Conservation (phyloP, 1,140 invertebrate species). For the Drosophila sulfurigaster region DNA sequence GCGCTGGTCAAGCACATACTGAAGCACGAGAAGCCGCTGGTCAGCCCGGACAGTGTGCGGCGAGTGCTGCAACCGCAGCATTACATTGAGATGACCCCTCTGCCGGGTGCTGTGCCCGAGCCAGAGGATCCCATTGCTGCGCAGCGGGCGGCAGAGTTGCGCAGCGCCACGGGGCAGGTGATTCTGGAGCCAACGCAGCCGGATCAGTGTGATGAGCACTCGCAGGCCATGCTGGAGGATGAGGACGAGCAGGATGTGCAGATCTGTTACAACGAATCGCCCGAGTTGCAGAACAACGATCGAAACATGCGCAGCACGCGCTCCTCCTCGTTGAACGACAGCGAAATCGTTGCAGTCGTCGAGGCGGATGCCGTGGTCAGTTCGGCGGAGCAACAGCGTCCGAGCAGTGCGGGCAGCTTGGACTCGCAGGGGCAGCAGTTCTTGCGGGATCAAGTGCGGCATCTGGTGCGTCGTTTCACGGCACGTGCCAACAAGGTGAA, state of each 20-base stretch:
- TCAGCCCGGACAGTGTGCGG: constrained; percentile 76
- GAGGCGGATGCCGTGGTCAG: constrained; percentile 26
- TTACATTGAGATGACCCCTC: constrained; percentile 47
- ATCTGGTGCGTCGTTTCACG: constrained; percentile 87
- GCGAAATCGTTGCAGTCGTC: constrained; percentile 70
- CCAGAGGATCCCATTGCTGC: constrained; percentile 60
- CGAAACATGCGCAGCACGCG: constrained; percentile 62
- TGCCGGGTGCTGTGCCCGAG: constrained; percentile 64
- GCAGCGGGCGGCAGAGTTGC: constrained; percentile 55
- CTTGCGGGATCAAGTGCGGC: constrained; percentile 85
- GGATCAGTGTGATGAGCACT: constrained; percentile 40
- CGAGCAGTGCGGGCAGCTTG: constrained; percentile 68
- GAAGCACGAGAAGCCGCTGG: constrained; percentile 78
- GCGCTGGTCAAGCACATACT: constrained; percentile 82
- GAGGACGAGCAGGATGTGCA: constrained; percentile 83
- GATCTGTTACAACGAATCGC: constrained; percentile 80
- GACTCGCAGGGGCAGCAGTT: constrained; percentile 80
- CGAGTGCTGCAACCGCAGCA: constrained; percentile 65
- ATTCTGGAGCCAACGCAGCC: constrained; percentile 33
- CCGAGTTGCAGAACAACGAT: constrained; percentile 78
- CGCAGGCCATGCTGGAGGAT: constrained; percentile 58
- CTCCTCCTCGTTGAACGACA: constrained; percentile 67
- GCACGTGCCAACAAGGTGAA: constrained; percentile 86
- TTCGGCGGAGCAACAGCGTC: constrained; percentile 42
- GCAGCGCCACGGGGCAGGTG: constrained; percentile 61